Conservation (phyloP, 2,888 invertebrate species). For the Tipula vernalis region DNA sequence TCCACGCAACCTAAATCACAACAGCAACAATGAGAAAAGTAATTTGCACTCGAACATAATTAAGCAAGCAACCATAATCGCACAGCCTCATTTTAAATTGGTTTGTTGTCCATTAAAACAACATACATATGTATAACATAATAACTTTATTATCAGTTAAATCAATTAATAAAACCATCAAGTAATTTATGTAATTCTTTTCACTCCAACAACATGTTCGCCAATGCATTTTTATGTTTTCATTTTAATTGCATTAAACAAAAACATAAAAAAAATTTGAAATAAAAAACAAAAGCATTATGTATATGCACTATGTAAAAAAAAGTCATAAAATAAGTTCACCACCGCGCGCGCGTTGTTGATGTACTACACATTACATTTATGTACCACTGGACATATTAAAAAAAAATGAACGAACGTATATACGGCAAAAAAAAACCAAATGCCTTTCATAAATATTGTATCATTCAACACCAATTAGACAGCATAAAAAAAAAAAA, state of each 20-base stretch:
- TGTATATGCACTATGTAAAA: not conserved
- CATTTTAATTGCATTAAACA: not conserved
- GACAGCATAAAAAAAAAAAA: not conserved
- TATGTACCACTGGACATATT: not conserved
- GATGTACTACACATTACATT: not conserved
- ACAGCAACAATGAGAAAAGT: too few relatives aligned
- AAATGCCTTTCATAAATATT: not conserved
- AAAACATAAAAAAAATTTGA: not conserved
- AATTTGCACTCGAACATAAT: not conserved
- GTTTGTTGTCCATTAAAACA: not conserved
- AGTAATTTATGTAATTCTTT: not conserved
- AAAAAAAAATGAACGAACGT: not conserved
- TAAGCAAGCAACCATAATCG: not conserved
- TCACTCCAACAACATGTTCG: not conserved
- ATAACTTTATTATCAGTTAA: not conserved
- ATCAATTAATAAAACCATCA: not conserved
- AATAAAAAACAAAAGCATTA: not conserved
- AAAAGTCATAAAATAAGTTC: not conserved
- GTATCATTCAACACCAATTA: constrained; percentile 8
- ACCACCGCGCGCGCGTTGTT: not conserved
- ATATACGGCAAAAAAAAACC: not conserved
- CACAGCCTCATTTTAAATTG: not conserved
- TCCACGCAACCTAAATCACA: not conserved
- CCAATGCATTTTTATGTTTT: not conserved
- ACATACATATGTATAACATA: not conserved